Percentiles rank a stretch among this genome's conserved stretches.
Conservation (phyloP, 2,888 invertebrate species). For the Eristalis pertinax region DNA sequence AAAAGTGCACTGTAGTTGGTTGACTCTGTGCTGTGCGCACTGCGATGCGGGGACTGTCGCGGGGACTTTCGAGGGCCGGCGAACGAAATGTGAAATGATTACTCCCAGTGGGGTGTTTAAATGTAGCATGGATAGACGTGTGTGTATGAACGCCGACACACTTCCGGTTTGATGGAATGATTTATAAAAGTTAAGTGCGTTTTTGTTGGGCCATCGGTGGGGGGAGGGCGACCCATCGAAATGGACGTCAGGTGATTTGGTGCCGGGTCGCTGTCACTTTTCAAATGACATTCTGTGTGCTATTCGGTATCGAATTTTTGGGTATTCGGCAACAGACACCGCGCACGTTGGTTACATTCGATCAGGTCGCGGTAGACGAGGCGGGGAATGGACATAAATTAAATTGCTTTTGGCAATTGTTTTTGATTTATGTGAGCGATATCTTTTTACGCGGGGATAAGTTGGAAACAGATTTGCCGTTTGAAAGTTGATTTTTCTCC, state of each 20-base stretch:
- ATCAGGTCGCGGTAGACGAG: neutral
- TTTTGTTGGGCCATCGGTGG: conserved; percentile 9
- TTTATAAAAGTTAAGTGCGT: conserved; percentile 57
- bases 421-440: conserved; percentile 20
- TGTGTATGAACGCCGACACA: conserved; percentile 15
- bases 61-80: neutral
- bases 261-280: neutral
- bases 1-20: conserved; percentile 66
- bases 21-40: neutral
- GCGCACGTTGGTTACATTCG: neutral
- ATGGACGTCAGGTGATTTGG: conserved; percentile 16
- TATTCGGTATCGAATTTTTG: conserved; percentile 10
- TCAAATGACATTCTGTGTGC: conserved; percentile 19
- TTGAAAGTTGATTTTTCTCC: neutral
- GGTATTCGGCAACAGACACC: conserved; percentile 7
- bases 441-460: neutral
- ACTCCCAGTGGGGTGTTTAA: conserved; percentile 65
- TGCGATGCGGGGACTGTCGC: too few species aligned
- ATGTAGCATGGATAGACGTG: conserved; percentile 17
- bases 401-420: conserved; percentile 26
- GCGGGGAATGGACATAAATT: neutral
- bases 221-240: neutral
- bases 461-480: neutral
- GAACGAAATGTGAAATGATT: conserved; percentile 63
- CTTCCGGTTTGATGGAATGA: conserved; percentile 55